Evolutionary conservation across 2,888 invertebrate species (phyloP), one percentile per base, ranked within the genome.

Genomic region (Teleogryllus oceanicus): DNA sequence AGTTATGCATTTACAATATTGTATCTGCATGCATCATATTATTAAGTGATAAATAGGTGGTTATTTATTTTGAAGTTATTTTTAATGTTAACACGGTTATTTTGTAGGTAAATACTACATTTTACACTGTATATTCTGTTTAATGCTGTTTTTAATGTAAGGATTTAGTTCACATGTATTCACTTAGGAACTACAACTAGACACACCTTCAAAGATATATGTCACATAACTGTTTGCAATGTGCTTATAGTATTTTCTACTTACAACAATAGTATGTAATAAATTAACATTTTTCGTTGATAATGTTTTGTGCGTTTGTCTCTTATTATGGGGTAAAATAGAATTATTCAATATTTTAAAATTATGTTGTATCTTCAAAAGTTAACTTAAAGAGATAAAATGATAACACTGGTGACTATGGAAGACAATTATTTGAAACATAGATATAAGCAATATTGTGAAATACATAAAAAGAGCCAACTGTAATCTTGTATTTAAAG

Each of bases 351-450:
- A 18, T 62, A 62, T 62, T 18, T n/a, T 18, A 62, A n/a, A 62
- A 62, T 37, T 37, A 37, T 37, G 37, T 37, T 37, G 8, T 37
- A 37, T 37, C 37, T 37, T 37, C 37, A 62, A 62, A 62, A 18
- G n/a, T 18, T 62, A 62, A 62, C 62, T 62, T 62, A 62, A 62
- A 62, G 3, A 3, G 18, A 62, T 18, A 62, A 18, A 18, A 62
- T 37, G 62, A 62, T n/a, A 62, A 62, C n/a, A 62, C 13, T 11
- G 50, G 77, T 76, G 62, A 62, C 51, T 79, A 76, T 79, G 79
- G 79, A 79, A 79, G 79, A 79, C 79, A 76, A 79, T 79, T 76
- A 75, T 50, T 79, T 79, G 76, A 76, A 78, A 79, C 79, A 79
- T 76, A 76, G 79, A 76, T 62, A 20, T 74, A 78, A 78, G 74